Evolutionary conservation across 1,140 invertebrate species (phyloP).

Genomic region (Whitmania pigra): DNA sequence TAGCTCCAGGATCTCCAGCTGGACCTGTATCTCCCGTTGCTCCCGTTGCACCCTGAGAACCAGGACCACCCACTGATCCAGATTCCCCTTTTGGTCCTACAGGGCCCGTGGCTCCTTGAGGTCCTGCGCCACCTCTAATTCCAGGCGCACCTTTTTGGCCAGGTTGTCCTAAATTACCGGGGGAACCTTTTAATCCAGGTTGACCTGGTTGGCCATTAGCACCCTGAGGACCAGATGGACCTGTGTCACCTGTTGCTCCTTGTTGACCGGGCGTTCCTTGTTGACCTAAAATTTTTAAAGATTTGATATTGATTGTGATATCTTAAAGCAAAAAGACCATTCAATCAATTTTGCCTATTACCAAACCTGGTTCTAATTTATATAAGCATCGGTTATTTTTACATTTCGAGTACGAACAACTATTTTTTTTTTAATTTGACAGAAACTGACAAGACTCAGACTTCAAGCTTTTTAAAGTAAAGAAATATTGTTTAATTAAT

Average conservation of each 20-base stretch:
- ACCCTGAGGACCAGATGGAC: slow-evolving; percentile 1
- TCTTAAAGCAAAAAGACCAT: neutral
- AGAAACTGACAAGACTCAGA: too few relatives aligned
- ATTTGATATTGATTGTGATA: neutral
- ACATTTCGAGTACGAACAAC: too few relatives aligned
- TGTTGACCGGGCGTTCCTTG: slow-evolving; percentile 11
- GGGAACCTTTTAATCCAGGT: neutral
- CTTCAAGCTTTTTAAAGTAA: too few relatives aligned
- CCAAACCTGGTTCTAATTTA: neutral
- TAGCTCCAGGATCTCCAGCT: slow-evolving; percentile 6
- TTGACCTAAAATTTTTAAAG: neutral
- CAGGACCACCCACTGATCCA: slow-evolving; percentile 24
- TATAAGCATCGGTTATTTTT: too few relatives aligned
- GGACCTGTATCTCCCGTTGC: slow-evolving; percentile 10
- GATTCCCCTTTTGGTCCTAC: slow-evolving; percentile 27
- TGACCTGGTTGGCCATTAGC: slow-evolving; percentile 1
- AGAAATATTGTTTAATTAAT: neutral
- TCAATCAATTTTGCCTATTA: neutral
- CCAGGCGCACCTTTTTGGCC: slow-evolving; percentile 43
- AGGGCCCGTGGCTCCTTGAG: slow-evolving; percentile 55
- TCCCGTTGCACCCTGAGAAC: slow-evolving; percentile 20
- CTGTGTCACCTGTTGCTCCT: neutral
- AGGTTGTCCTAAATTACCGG: slow-evolving; percentile 5
- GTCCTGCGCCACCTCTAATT: slow-evolving; percentile 9
- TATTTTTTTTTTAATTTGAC: too few relatives aligned